Percentiles rank a stretch among this genome's conserved stretches.
Conservation (phyloP, 2,797 vertebrate species). For the Lithobates pipiens region DNA sequence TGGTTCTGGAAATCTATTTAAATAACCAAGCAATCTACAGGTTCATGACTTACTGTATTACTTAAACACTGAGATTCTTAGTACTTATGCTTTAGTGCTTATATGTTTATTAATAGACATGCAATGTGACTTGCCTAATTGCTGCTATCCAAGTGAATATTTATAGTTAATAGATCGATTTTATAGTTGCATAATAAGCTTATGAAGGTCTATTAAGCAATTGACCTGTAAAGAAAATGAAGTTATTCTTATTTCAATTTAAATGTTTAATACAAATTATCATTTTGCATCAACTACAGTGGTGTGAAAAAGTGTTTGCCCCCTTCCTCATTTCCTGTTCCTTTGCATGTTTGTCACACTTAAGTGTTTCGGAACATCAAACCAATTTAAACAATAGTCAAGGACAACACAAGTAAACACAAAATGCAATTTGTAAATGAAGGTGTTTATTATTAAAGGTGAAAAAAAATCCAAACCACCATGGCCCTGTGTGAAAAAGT, state of each 20-base stretch:
- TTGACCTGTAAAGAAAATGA: constrained; percentile 36
- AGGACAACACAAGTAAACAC: too few relatives aligned
- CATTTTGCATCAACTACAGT: not conserved
- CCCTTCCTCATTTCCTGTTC: too few relatives aligned
- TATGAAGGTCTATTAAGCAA: constrained; percentile 16
- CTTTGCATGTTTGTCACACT: too few relatives aligned
- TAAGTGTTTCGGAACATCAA: too few relatives aligned
- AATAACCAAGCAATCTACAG: not conserved
- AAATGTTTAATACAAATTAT: not conserved
- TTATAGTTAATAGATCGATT: constrained; percentile 27
- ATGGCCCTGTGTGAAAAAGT: too few relatives aligned
- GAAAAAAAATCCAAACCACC: too few relatives aligned
- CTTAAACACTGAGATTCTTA: not conserved
- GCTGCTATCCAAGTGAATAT: constrained; percentile 22
- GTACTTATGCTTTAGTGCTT: constrained; percentile 8
- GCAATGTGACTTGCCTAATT: constrained; percentile 24
- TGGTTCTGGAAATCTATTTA: not conserved
- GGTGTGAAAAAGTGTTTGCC: too few relatives aligned
- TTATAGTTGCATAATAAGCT: constrained; percentile 21
- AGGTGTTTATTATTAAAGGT: too few relatives aligned
- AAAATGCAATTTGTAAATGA: too few relatives aligned
- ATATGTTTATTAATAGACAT: constrained; percentile 26
- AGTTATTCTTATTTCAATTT: not conserved
- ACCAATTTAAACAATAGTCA: too few relatives aligned
- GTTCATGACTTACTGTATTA: constrained; percentile 2